These are phyloP conservation scores for Bradypodion ventrale DNA, from an alignment of 2,797 vertebrate species.

Conservation along the genomic window DNA sequence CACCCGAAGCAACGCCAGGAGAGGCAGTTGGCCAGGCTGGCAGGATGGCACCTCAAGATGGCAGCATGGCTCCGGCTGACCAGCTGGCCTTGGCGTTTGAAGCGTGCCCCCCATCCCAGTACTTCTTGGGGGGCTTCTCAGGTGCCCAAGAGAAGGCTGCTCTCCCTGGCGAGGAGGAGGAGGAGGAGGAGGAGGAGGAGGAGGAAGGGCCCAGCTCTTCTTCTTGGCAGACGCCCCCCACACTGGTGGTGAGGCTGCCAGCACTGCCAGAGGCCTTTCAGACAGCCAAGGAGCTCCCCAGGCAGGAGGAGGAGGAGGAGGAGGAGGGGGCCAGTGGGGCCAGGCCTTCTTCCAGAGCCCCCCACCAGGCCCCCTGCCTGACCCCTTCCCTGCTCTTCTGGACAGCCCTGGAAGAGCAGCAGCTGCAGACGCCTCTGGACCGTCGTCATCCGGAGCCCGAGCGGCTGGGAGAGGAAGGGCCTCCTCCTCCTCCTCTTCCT, in stretches of 20 bases:
- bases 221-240: no score
- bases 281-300: background rate
- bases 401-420: slow-evolving; percentile 49
- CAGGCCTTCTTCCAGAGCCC: background rate
- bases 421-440: fast-evolving
- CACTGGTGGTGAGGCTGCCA: fast-evolving
- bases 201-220: background rate
- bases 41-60: fast-evolving
- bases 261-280: fast-evolving
- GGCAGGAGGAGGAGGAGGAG: no score
- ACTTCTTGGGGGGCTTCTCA: slow-evolving; percentile 40
- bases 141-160: slow-evolving; percentile 39
- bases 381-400: slow-evolving; percentile 41
- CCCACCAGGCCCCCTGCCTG: background rate
- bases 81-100: no score
- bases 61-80: no score
- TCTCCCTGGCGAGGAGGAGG: slow-evolving; percentile 4
- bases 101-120: slow-evolving; percentile 33
- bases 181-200: background rate
- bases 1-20: fast-evolving
- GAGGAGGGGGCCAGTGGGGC: background rate
- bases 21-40: fast-evolving
- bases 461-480: no score
- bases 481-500: no score
- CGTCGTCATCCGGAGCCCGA: no score